A percentile compares a stretch with the other conserved stretches of the same genome.
Evolutionary conservation across 2,797 vertebrate species (phyloP).

Genomic region (Myotis myotis): DNA sequence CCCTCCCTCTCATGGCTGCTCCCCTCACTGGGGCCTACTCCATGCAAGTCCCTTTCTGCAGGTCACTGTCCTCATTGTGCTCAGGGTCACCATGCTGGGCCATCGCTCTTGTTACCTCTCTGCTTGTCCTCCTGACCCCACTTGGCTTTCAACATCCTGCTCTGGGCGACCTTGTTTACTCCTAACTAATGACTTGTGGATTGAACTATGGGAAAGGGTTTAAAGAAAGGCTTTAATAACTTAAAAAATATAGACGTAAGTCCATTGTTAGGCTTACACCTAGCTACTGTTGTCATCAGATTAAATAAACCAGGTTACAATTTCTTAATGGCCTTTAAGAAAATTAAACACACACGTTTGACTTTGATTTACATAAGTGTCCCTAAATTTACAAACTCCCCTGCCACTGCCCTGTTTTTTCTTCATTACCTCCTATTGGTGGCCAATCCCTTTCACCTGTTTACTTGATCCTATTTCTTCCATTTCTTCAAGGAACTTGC

Average conservation of each 20-base stretch:
- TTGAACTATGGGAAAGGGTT: background rate
- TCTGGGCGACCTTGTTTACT: background rate
- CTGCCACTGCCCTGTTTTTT: background rate
- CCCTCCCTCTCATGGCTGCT: background rate
- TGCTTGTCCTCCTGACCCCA: background rate
- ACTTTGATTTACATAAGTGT: conserved; percentile 9
- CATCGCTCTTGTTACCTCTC: background rate
- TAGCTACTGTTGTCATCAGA: background rate
- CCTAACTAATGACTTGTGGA: background rate
- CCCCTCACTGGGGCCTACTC: background rate
- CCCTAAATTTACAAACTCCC: background rate
- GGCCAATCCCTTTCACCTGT: background rate
- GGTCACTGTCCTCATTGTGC: background rate
- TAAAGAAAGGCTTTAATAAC: background rate
- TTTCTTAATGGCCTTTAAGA: background rate
- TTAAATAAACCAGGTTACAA: conserved; percentile 27
- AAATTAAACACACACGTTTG: background rate
- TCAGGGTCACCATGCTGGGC: background rate
- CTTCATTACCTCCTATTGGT: background rate
- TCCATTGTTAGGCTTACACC: background rate
- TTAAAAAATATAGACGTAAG: background rate
- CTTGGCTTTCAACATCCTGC: background rate
- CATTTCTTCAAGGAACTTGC: background rate
- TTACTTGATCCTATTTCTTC: background rate
- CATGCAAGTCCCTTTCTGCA: background rate